Evolutionary conservation across 2,113 vertebrate genomes (phyloP), one percentile per base, ranked within the genome.

Genomic region (Psittacula cyanocephala): DNA sequence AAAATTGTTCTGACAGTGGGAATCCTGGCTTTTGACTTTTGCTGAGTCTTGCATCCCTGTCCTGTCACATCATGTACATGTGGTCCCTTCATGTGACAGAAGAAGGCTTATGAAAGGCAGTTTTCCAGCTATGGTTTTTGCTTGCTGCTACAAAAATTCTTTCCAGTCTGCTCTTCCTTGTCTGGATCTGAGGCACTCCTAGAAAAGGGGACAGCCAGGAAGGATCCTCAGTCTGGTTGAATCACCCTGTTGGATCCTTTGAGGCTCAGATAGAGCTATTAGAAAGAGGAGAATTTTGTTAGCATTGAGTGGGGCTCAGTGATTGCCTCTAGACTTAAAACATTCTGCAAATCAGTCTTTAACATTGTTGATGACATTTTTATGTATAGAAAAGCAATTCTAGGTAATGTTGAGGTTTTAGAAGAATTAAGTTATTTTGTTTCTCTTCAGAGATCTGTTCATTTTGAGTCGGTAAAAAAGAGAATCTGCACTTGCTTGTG

Each of bases 71-170:
- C 27, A 23, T 19, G 29, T 71, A 35, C 25, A 18, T 81, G 39
- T 47, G 50, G 62, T 69, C 81, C 74, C 29, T 93, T 81, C 67
- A 52, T 82, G 53, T 93, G 95, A 93, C 79, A 85, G 33, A 84
- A 75, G 52, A 88, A 33, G 43, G 20, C 81, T 95, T 91, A 57
- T 63, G 85, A 89, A 91, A 85, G 44, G 63, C 57, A 76, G 14
- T 71, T 24, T 35, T 94, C 47, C 44, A 60, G 27, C 47, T 72
- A 69, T 52, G 6, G 64, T 70, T 70, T 92, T 87, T 87, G 75
- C 47, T 69, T 88, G 39, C 62, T 96, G 91, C 78, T 68, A 94
- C 44, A 93, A 95, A 88, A 91, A 88, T 80, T 86, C 49, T 91
- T 88, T 96, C 88, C 88, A 82, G 75, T 89, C 75, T 93, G 24